Base-by-base conservation (phyloP, 1,140 invertebrate genomes). In the Polyergus mexicanus region DNA sequence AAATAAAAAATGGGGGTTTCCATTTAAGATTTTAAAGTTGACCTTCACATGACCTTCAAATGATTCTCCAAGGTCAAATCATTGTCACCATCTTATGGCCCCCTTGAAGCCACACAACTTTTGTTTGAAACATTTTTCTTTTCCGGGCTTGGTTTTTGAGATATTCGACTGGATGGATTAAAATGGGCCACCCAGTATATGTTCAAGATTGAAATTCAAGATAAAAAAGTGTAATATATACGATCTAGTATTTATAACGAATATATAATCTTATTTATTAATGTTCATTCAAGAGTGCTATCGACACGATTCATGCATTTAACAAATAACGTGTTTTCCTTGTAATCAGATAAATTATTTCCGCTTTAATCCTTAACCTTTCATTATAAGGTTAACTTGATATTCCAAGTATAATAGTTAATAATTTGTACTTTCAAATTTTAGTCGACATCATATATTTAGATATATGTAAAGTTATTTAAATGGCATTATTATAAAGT, bases 401-500 rank as follows among this genome's bases (percentile, higher is more conserved):
- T 5, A 19, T 35, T 47, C 4, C 13, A 16, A 13, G 11, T 69
- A 22, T 25, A 19, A 54, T n/a, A 25, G 4, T 38, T 38, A 35
- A 35, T 10, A 68, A 77, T 47, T 4, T 51, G 16, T 65, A 19
- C 3, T 1, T 51, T 32, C 13, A 19, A 28, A 1, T 0, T 16
- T 6, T 66, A 41, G 2, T 51, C n/a, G 5, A 47, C 8, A 35
- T 65, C 11, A 38, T 13, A 8, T 25, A 68, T 68, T n/a, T 54
- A 68, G 32, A 68, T 54, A 54, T 19, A 78, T 68, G 76, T 5
- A 11, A 19, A 78, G 0, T 54, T 68, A 78, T 78, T 78, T 51
- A 78, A 78, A 78, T 78, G 11, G 4, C 1, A 54, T 56, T 10
- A 3, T n/a, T 25, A 13, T 65, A 1, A 25, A 51, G 2, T 44